These are phyloP conservation scores for Odontamblyopus rebecca DNA, from an alignment of 2,797 vertebrate genomes.

Conservation along the genomic window DNA sequence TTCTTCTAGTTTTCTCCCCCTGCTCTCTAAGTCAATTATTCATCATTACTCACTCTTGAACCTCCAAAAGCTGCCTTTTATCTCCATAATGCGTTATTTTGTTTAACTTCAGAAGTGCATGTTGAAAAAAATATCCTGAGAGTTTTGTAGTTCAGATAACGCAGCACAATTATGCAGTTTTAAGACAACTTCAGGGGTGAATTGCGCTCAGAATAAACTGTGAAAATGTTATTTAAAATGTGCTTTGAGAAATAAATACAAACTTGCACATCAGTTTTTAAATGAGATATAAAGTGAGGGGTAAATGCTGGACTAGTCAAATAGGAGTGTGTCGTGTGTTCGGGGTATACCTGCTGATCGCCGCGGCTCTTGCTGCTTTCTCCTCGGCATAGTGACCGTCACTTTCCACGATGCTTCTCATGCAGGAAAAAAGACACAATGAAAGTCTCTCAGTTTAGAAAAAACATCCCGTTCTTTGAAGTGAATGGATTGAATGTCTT, in stretches of 20 bases:
- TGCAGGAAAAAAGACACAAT: constrained; percentile 78
- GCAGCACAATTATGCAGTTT: constrained; percentile 48
- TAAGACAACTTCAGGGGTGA: constrained; percentile 37
- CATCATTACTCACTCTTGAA: constrained; percentile 77
- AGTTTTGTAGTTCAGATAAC: constrained; percentile 45
- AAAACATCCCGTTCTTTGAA: constrained; percentile 69
- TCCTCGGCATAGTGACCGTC: constrained; percentile 91
- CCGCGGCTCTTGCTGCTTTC: constrained; percentile 97
- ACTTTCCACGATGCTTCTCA: constrained; percentile 89
- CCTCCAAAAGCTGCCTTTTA: constrained; percentile 69
- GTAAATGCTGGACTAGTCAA: constrained; percentile 22
- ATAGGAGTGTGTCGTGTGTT: constrained; percentile 35
- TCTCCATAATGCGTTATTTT: constrained; percentile 68
- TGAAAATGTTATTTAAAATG: constrained; percentile 6
- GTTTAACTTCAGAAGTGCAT: constrained; percentile 67
- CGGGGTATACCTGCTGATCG: constrained; percentile 91
- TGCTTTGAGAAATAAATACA: constrained; percentile 31
- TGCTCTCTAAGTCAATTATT: constrained; percentile 74
- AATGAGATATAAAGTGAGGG: neutral
- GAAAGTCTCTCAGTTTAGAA: constrained; percentile 68
- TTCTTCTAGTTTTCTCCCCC: constrained; percentile 83
- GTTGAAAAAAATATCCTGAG: constrained; percentile 17
- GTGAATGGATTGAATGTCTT: constrained; percentile 24
- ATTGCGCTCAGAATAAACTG: constrained; percentile 31
- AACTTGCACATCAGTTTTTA: constrained; percentile 35